Base-by-base conservation (phyloP, 2,113 vertebrate species). In the Cheilinus undulatus region DNA sequence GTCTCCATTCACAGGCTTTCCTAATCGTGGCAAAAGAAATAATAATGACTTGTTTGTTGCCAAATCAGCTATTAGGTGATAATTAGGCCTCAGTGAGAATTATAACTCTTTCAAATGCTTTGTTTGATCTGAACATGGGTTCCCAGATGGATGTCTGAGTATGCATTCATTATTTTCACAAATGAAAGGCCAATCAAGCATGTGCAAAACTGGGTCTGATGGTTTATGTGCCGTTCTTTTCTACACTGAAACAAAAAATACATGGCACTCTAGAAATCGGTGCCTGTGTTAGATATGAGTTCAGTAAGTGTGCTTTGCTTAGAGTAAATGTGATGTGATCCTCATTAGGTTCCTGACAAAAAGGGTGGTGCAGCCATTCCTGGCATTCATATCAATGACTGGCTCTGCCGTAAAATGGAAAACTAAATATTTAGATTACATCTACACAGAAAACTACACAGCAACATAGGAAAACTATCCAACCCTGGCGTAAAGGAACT, bases 11-110 rank as follows among this genome's bases (percentile, higher is more conserved):
- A 82, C 69, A 76, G 74, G 82, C 53, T 70, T 54, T 69, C 78
- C 77, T 80, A 80, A 80, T 63, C 60, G 92, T 93, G 94, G 89
- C 92, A 95, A 95, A 94, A 80, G 92, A 94, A 92, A 93, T 89
- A 91, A 94, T 96, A 95, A 96, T 96, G 93, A 95, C 93, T 94
- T 94, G 93, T 95, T 95, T 95, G 93, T 92, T 76, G 77, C 91
- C 87, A 92, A 84, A 95, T 94, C 92, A 94, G 93, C 95, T 94
- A 96, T 96, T 96, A 94, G 94, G 95, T 95, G 94, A 94, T 96
- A 96, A 97, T 97, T 96, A 95, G 73, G 50, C 56, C 53, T 34
- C 43, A 92, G 94, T 92, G 94, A 95, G 91, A 94, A 95, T 88
- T 91, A 73, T 88, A 94, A 94, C 94, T 93, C 91, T 93, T 91